These are phyloP conservation scores for Oscarella lobularis DNA, from an alignment of 37 sponge, comb jelly and placozoan species.

Conservation along the genomic window DNA sequence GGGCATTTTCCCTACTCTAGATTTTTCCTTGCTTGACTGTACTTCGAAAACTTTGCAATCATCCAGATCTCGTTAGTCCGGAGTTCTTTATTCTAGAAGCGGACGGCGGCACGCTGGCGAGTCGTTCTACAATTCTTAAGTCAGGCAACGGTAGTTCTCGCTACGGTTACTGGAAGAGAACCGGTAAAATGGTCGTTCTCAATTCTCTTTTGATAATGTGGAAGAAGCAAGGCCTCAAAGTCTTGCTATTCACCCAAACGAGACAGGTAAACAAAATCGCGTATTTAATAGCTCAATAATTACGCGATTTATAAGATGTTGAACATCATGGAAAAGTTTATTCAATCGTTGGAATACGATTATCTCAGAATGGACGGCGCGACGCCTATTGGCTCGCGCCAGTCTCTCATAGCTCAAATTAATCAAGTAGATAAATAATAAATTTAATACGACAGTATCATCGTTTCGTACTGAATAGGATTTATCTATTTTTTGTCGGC, in stretches of 20 bases:
- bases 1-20: slow-evolving; percentile 18
- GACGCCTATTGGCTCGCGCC: slow-evolving; percentile 63
- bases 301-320: slow-evolving; percentile 38
- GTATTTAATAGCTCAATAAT: no score
- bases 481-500: no score
- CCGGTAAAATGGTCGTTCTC: slow-evolving; percentile 92
- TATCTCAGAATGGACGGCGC: slow-evolving; percentile 90
- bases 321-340: slow-evolving; percentile 71
- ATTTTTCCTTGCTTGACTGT: slow-evolving; percentile 69
- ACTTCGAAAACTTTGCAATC: slow-evolving; percentile 91
- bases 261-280: no score
- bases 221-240: slow-evolving; percentile 59
- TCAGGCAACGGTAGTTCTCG: background rate
- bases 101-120: background rate
- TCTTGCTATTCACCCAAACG: slow-evolving; percentile 85
- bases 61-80: slow-evolving; percentile 62
- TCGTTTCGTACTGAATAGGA: no score
- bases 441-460: background rate
- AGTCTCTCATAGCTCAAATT: slow-evolving; percentile 60
- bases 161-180: slow-evolving; percentile 52
- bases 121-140: background rate
- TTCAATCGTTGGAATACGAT: slow-evolving; percentile 30
- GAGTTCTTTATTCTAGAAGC: background rate
- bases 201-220: slow-evolving; percentile 75
- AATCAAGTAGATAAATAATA: no score